Evolutionary conservation across 1,140 invertebrate species (phyloP).

Genomic region (Mercenaria mercenaria): DNA sequence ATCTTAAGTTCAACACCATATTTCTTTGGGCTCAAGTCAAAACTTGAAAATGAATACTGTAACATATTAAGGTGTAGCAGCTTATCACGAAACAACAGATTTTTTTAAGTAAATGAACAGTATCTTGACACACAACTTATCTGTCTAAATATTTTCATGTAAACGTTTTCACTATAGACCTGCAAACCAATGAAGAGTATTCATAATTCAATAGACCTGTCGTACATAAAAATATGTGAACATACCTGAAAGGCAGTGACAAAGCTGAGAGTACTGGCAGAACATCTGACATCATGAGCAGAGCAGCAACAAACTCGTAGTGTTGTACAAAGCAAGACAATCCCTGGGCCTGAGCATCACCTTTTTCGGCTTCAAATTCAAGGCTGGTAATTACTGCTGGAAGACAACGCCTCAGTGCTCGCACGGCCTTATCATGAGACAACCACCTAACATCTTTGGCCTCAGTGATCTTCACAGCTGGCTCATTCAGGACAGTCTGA

Average conservation of each 20-base stretch:
- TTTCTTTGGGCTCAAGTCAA: too few species aligned
- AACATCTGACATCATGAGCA: neutral
- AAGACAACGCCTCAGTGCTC: neutral
- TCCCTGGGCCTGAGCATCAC: neutral
- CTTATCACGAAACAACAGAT: too few species aligned
- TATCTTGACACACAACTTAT: too few species aligned
- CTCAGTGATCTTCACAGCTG: neutral
- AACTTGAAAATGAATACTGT: too few species aligned
- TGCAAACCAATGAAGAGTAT: too few species aligned
- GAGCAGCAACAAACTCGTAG: neutral
- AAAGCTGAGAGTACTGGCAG: neutral
- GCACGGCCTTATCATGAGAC: neutral
- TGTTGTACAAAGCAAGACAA: neutral
- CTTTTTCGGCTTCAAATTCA: neutral
- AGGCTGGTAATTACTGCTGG: neutral
- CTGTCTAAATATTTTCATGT: too few species aligned
- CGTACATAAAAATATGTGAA: too few species aligned
- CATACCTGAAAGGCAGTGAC: slow-evolving; percentile 4
- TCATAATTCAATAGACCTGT: too few species aligned
- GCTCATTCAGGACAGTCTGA: neutral
- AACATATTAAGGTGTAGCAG: too few species aligned
- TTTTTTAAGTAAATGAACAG: too few species aligned
- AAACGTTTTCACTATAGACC: too few species aligned
- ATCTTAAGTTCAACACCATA: too few species aligned
- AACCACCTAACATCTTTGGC: slow-evolving; percentile 17